These are phyloP conservation scores for Onychomys torridus DNA, from an alignment of 2,797 vertebrate genomes.

Conservation along the genomic window DNA sequence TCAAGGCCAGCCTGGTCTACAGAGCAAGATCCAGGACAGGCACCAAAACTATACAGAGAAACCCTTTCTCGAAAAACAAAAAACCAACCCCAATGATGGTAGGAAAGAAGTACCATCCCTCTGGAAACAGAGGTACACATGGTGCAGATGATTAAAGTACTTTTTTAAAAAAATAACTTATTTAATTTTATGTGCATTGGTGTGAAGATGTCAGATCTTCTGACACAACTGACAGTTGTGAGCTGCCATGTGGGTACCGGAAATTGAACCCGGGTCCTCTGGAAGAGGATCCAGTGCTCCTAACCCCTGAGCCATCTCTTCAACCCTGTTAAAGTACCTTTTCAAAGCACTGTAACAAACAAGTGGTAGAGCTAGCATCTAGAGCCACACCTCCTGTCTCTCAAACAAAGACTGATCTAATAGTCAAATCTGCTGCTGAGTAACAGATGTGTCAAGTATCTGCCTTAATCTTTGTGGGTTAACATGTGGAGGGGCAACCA, in stretches of 20 bases:
- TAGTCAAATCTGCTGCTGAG: conserved; percentile 36
- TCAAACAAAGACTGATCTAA: conserved; percentile 31
- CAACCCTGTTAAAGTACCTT: background rate
- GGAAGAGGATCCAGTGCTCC: too few species aligned
- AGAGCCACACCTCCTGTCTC: conserved; percentile 10
- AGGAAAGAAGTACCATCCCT: background rate
- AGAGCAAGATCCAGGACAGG: too few species aligned
- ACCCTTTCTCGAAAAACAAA: too few species aligned
- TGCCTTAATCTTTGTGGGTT: conserved; percentile 19
- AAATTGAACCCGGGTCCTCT: too few species aligned
- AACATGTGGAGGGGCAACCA: conserved; percentile 8
- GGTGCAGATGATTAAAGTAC: background rate
- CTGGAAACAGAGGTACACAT: background rate
- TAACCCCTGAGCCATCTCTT: too few species aligned
- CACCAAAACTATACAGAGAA: too few species aligned
- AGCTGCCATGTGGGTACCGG: too few species aligned
- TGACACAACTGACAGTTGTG: too few species aligned
- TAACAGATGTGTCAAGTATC: background rate
- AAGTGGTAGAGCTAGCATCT: background rate
- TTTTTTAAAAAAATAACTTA: too few species aligned
- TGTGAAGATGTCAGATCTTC: too few species aligned
- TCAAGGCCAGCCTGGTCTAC: too few species aligned
- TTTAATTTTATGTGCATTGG: too few species aligned
- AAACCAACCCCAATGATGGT: background rate
- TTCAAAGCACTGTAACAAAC: background rate